phyloP scores from a whole-genome alignment of 2,113 vertebrate genomes.

The Python bivittatus region DNA sequence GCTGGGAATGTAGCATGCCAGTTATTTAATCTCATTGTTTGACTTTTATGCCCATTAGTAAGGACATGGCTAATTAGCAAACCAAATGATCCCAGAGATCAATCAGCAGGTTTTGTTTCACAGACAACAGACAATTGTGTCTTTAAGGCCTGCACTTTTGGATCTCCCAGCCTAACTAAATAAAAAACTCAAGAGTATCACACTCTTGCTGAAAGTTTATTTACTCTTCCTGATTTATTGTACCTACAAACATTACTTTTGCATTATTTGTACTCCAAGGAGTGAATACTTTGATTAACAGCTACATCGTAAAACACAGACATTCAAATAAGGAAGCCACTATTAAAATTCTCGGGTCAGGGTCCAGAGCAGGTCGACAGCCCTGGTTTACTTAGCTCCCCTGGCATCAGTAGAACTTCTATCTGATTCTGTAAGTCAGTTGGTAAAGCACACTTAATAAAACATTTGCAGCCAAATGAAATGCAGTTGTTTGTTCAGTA shows the following conservation, averaged over 20 bases:
- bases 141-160: background rate
- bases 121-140: constrained; percentile 12
- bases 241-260: background rate
- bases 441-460: background rate
- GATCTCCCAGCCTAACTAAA: background rate
- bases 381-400: background rate
- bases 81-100: constrained; percentile 16
- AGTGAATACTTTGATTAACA: background rate
- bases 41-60: constrained; percentile 35
- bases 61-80: constrained; percentile 46
- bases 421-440: background rate
- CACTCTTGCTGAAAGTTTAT: fast-evolving
- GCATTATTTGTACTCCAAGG: background rate
- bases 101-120: constrained; percentile 37
- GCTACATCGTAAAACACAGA: background rate
- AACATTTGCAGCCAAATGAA: background rate
- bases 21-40: constrained; percentile 26
- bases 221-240: background rate
- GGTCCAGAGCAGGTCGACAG: background rate
- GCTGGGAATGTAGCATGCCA: constrained; percentile 8
- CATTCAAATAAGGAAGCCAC: background rate
- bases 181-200: background rate
- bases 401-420: background rate
- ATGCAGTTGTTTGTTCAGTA: background rate
- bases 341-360: background rate